Evolutionary conservation across 2,797 vertebrate species (phyloP).

Genomic region (Rallus crepitans): DNA sequence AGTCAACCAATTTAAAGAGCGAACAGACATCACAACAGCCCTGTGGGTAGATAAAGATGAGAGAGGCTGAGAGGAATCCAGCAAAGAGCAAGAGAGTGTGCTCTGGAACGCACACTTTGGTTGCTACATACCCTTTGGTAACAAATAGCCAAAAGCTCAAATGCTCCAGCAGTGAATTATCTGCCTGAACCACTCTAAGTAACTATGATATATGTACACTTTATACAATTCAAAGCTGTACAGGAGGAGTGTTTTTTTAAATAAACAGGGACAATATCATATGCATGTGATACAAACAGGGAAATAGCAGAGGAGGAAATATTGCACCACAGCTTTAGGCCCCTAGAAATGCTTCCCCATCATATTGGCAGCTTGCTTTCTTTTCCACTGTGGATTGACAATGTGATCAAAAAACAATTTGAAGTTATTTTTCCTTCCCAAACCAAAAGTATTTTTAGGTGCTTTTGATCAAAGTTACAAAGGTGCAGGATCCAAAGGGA

Average conservation of each 20-base stretch:
- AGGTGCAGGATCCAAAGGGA: not conserved
- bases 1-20: not conserved
- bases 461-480: not conserved
- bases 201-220: not conserved
- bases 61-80: not conserved
- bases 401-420: not conserved
- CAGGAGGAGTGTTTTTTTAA: not conserved
- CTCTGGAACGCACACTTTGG: not conserved
- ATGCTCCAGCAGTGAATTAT: not conserved
- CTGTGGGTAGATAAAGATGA: not conserved
- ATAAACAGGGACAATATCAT: not conserved
- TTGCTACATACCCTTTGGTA: not conserved
- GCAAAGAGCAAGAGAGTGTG: not conserved
- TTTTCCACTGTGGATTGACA: not conserved
- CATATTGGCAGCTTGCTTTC: not conserved
- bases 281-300: not conserved
- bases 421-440: not conserved
- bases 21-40: not conserved
- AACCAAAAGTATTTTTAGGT: not conserved
- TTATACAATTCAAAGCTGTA: not conserved
- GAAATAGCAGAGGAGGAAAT: not conserved
- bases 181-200: not conserved
- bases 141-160: not conserved
- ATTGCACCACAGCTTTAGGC: not conserved
- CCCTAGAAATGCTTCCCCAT: not conserved